A percentile compares a stretch with the other conserved stretches of the same genome.
Evolutionary conservation across 2,113 vertebrate genomes (phyloP).

Genomic region (Aythya baeri): DNA sequence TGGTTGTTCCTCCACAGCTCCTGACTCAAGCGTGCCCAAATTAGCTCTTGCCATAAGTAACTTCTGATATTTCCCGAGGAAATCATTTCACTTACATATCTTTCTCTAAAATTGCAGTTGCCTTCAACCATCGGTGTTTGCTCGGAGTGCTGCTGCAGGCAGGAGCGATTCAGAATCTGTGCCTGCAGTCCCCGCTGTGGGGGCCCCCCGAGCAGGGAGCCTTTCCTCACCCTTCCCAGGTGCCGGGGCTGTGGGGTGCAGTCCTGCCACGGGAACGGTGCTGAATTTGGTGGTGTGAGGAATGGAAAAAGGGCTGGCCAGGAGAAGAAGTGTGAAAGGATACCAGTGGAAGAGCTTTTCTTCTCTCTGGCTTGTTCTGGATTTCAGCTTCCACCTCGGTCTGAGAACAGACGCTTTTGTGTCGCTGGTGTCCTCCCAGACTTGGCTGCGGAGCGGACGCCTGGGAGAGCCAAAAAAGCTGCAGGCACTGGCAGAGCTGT

Average conservation of each 20-base stretch:
- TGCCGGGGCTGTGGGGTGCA: background rate
- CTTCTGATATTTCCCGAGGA: constrained; percentile 63
- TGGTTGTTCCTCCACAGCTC: constrained; percentile 27
- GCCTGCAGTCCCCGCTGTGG: background rate
- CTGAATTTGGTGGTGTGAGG: background rate
- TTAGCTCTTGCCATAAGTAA: constrained; percentile 58
- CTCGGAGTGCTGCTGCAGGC: background rate
- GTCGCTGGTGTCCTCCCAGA: background rate
- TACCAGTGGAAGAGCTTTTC: rapidly evolving
- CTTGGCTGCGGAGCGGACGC: background rate
- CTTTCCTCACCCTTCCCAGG: background rate
- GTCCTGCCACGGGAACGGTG: background rate
- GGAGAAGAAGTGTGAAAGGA: background rate
- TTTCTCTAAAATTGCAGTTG: constrained; percentile 46
- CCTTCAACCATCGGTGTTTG: constrained; percentile 33
- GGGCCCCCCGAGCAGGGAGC: rapidly evolving
- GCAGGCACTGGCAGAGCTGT: background rate
- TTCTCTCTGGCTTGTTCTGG: background rate
- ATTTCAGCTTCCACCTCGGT: background rate
- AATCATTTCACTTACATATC: constrained; percentile 50
- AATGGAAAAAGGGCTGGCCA: background rate
- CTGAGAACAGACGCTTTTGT: background rate
- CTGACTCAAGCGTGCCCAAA: constrained; percentile 49
- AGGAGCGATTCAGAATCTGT: background rate
- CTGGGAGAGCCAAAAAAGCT: background rate